These are phyloP conservation scores for Gisinianus flammeolus DNA, from an alignment of 2,888 invertebrate species.

Conservation along the genomic window DNA sequence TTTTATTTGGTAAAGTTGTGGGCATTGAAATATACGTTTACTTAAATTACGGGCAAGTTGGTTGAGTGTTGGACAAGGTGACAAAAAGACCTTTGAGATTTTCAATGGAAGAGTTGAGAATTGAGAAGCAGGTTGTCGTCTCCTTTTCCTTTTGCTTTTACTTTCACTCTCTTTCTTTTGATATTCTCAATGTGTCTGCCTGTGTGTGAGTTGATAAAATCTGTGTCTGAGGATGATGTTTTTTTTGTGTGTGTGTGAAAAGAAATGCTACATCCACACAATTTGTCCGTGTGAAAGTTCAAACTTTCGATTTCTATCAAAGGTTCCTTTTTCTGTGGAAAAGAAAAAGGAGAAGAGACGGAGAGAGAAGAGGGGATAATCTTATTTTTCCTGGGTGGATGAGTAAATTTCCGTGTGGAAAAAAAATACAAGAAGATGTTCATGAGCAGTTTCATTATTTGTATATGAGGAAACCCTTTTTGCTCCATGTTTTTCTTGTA, in stretches of 20 bases:
- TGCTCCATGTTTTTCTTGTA: neutral
- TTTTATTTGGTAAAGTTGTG: too few relatives aligned
- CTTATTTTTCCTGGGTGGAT: slow-evolving; percentile 14
- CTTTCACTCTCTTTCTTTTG: neutral
- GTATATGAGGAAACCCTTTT: neutral
- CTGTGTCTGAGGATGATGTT: neutral
- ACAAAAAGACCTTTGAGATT: neutral
- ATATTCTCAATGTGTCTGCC: too few relatives aligned
- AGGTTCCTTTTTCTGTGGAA: too few relatives aligned
- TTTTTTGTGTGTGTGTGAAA: neutral
- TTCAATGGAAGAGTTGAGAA: neutral
- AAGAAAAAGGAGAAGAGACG: neutral
- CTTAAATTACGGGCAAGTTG: too few relatives aligned
- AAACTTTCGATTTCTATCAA: slow-evolving; percentile 1
- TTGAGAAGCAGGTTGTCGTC: neutral
- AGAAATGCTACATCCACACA: neutral
- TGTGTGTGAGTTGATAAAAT: too few relatives aligned
- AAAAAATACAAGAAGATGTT: slow-evolving; percentile 8
- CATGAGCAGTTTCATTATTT: neutral
- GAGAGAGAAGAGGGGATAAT: neutral
- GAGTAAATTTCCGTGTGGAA: neutral
- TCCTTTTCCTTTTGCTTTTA: too few relatives aligned
- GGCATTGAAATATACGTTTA: too few relatives aligned
- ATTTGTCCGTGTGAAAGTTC: slow-evolving; percentile 18
- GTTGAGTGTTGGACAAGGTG: neutral